Base-by-base conservation (phyloP, 2,797 vertebrate genomes). In the Peromyscus eremicus region DNA sequence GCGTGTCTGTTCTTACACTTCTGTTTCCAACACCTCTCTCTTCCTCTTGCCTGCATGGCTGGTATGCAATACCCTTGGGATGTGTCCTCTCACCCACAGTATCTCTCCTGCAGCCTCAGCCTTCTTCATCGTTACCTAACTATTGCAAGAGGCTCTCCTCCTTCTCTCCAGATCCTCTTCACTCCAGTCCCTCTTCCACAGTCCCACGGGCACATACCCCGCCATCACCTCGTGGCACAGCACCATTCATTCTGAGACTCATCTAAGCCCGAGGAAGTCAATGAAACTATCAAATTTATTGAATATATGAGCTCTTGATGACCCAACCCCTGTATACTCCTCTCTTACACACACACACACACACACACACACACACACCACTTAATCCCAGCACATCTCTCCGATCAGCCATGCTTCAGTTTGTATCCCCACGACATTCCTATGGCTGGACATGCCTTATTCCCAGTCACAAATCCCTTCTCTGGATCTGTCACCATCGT, bases 151-250 rank as follows among this genome's bases (percentile, higher is more conserved):
- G 21, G 4, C 64, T 89, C 43, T 49, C n/a, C 43, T 1, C 40
- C 66, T 64, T 79, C 77, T 82, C 27, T 66, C 70, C 1, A 55
- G 34, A 66, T 9, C 34, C 62, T 82, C 62, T 37, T 79, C 21
- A 2, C 19, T 2, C 6, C 19, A 12, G 1, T 5, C 17, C 17
- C 32, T 68, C 55, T 84, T 82, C 66, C 23, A 19, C 62, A 64
- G 55, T 27, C 2, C 46, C 23, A 0, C 10, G 2, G 43, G 37
- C 6, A 23, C 37, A 16, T 0, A 9, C 29, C 43, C 27, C 0
- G 7, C 10, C 27, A 0, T 84, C 27, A 1, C 87, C 66, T 70
- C 52, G 16, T n/a, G 29, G 12, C 43, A 37, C 49, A n/a, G 13
- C 1, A 0, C 32, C 17, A 10, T n/a, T 71, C 12, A 27, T 43